A percentile compares a stretch with the other conserved stretches of the same genome.
Conservation (phyloP, 2,797 vertebrate genomes). For the Avahi laniger region DNA sequence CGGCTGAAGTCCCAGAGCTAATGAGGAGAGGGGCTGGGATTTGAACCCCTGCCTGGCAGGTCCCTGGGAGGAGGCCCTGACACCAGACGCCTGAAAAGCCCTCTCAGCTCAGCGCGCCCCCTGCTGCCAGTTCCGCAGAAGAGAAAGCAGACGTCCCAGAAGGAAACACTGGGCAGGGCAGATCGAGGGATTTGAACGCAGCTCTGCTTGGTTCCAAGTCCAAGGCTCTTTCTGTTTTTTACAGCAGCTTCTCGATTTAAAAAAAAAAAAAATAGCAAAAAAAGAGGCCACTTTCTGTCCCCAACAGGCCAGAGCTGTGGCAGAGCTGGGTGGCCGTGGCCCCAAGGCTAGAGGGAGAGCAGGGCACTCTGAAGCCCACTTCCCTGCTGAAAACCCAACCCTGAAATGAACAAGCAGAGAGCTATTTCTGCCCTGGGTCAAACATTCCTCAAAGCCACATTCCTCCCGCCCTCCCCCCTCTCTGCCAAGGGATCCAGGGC, state of each 20-base stretch:
- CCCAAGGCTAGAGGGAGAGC: background rate
- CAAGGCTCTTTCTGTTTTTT: background rate
- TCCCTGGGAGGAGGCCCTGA: background rate
- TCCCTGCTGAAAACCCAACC: background rate
- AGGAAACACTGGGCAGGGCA: background rate
- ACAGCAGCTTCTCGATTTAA: background rate
- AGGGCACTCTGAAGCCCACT: background rate
- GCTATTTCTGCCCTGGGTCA: constrained; percentile 62
- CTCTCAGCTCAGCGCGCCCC: accelerated
- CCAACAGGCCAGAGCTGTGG: constrained; percentile 31
- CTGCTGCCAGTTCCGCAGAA: no score
- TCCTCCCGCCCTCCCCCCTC: background rate
- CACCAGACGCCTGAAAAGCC: background rate
- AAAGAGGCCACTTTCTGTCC: constrained; percentile 31
- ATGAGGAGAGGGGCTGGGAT: background rate
- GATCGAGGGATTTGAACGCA: background rate
- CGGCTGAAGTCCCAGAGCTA: background rate
- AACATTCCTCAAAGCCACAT: constrained; percentile 60
- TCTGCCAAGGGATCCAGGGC: background rate
- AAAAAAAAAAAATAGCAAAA: background rate
- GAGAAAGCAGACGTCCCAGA: background rate
- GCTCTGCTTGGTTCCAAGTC: background rate
- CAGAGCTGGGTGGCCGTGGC: background rate
- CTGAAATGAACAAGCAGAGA: background rate
- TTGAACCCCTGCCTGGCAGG: background rate